Conservation (phyloP, 2,113 vertebrate genomes). For the Diadophis punctatus region DNA sequence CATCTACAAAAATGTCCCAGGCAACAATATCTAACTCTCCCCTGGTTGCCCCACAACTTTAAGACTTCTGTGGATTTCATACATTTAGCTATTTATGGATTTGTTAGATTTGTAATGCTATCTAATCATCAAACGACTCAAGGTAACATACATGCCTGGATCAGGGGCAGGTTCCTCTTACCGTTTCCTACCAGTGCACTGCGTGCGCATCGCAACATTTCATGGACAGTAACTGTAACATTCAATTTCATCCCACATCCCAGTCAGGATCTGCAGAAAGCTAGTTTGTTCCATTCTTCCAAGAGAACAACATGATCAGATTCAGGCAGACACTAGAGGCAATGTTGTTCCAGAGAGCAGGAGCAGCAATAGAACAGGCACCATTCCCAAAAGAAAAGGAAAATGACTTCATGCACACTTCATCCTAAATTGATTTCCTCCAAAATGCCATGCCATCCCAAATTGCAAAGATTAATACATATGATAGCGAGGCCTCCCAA, state of each 20-base stretch:
- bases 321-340: not conserved
- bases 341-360: not conserved
- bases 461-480: not conserved
- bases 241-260: not conserved
- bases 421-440: not conserved
- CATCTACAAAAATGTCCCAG: not conserved
- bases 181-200: no score
- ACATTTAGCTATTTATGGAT: not conserved
- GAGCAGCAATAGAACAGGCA: not conserved
- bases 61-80: not conserved
- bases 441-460: not conserved
- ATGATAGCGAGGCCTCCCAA: not conserved
- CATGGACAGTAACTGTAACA: no score
- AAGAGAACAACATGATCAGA: not conserved
- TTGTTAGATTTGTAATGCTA: not conserved
- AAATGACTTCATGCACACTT: not conserved
- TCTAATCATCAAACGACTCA: not conserved
- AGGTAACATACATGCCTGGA: not conserved
- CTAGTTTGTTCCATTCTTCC: not conserved
- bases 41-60: not conserved
- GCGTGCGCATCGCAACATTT: no score
- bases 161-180: no score
- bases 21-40: not conserved
- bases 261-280: not conserved
- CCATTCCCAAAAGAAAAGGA: not conserved